These are phyloP conservation scores for Schizaphis graminum DNA, from an alignment of 2,888 invertebrate species.

Conservation along the genomic window DNA sequence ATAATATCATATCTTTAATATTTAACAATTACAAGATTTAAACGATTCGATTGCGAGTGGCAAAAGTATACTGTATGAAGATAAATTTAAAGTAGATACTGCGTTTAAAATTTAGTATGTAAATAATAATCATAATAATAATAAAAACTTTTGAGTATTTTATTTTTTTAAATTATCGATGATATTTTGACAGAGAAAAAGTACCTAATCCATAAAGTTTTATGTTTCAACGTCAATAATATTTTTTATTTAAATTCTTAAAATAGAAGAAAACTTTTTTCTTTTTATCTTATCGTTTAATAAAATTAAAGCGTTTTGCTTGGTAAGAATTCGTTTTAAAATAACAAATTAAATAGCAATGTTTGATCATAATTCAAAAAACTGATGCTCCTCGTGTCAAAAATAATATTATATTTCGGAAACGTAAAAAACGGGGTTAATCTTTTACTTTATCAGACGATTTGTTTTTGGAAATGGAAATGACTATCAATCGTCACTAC, in stretches of 20 bases:
- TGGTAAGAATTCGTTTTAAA: background rate
- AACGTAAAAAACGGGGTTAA: background rate
- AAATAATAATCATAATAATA: background rate
- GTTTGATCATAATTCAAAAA: background rate
- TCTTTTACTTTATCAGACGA: background rate
- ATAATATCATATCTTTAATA: background rate
- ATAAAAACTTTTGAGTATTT: background rate
- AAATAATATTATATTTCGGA: background rate
- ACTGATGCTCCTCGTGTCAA: background rate
- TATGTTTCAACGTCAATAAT: background rate
- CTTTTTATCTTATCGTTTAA: background rate
- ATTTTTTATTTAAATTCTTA: background rate
- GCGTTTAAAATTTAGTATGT: background rate
- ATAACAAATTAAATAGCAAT: background rate
- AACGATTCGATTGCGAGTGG: background rate
- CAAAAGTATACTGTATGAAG: background rate
- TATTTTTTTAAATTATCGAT: background rate
- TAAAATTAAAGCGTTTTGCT: background rate
- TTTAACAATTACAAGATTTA: background rate
- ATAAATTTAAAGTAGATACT: background rate
- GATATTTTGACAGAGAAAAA: conserved; percentile 16
- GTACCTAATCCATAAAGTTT: conserved; percentile 26
- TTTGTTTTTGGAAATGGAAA: background rate
- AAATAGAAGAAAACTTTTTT: background rate
- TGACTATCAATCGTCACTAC: conserved; percentile 24